phyloP scores from a whole-genome alignment of 2,888 invertebrate genomes.

The Operophtera brumata region DNA sequence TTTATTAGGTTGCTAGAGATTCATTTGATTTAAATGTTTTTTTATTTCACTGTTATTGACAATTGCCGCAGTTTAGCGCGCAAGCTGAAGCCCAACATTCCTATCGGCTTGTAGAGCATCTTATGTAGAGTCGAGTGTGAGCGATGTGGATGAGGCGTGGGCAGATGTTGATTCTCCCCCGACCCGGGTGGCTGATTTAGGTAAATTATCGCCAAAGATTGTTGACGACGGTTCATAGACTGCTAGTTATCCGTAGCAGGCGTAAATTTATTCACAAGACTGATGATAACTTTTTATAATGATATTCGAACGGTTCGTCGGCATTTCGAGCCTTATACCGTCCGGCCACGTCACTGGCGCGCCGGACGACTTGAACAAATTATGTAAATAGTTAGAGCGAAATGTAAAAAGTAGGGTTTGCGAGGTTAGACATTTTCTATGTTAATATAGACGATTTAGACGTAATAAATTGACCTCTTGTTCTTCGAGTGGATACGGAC shows the following conservation, averaged over 20 bases:
- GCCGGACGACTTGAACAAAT: conserved; percentile 49
- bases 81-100: conserved; percentile 16
- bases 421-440: conserved; percentile 33
- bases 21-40: conserved; percentile 5
- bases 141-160: conserved; percentile 24
- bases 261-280: conserved; percentile 72
- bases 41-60: conserved; percentile 15
- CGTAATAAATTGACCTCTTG: conserved; percentile 35
- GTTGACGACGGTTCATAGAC: conserved; percentile 50
- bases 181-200: conserved; percentile 38
- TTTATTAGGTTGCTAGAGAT: conserved; percentile 14
- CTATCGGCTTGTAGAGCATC: conserved; percentile 7
- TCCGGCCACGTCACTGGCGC: conserved; percentile 33
- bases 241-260: conserved; percentile 51
- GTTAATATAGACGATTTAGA: conserved; percentile 51
- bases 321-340: conserved; percentile 43
- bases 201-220: conserved; percentile 68
- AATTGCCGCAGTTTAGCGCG: conserved; percentile 19
- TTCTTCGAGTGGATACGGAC: conserved; percentile 32
- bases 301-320: conserved; percentile 55
- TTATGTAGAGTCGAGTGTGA: not conserved
- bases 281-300: conserved; percentile 74
- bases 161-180: conserved; percentile 61
- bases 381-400: conserved; percentile 64
- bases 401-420: conserved; percentile 48